Evolutionary conservation across 2,113 vertebrate species (phyloP).

Genomic region (Entomyzon cyanotis): DNA sequence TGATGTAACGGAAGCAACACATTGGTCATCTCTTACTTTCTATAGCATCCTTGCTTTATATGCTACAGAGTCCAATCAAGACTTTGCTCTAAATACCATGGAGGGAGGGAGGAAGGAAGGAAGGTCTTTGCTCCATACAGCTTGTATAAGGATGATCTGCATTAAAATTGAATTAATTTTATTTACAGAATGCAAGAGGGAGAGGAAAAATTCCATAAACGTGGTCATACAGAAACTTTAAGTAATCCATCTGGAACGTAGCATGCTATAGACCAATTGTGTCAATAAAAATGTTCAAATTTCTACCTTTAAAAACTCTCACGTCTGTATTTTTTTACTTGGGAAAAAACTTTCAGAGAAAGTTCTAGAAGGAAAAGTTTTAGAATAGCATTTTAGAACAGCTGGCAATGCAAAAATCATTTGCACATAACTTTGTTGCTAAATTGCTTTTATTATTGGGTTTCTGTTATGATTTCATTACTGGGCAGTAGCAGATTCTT

Average conservation of each 20-base stretch:
- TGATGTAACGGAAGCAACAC: neutral
- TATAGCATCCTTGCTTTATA: neutral
- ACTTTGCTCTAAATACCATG: neutral
- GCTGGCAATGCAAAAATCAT: neutral
- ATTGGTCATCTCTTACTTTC: neutral
- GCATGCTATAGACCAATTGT: neutral
- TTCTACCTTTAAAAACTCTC: neutral
- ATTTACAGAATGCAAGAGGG: neutral
- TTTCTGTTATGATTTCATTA: neutral
- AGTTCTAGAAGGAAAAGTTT: neutral
- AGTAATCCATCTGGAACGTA: neutral
- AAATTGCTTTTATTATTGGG: neutral
- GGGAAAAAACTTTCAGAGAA: neutral
- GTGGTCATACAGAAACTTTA: neutral
- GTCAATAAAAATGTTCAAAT: neutral
- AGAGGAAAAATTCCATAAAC: neutral
- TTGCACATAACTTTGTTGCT: neutral
- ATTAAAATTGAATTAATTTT: neutral
- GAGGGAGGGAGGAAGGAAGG: neutral
- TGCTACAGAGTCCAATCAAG: accelerated
- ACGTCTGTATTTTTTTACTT: neutral
- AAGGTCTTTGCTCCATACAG: neutral
- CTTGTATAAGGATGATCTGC: neutral
- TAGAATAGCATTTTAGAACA: neutral
- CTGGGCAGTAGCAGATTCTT: neutral